Evolutionary conservation across 37 sponge, comb jelly and placozoan genomes (phyloP).

Genomic region (Halichondria panicea): DNA sequence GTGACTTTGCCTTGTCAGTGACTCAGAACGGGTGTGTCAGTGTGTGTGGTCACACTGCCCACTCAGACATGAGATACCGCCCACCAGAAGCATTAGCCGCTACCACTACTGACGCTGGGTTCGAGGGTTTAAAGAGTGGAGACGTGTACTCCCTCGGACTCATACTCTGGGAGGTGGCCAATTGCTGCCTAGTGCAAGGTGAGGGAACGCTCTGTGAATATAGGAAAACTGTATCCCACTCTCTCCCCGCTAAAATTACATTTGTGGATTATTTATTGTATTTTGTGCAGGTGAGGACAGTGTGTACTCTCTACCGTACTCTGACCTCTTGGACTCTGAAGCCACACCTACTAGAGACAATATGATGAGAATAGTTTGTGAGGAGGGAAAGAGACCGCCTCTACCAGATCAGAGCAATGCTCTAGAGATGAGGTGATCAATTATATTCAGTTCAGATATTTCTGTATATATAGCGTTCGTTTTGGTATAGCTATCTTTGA

Average conservation of each 20-base stretch:
- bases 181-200: constrained; percentile 51
- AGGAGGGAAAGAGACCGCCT: constrained; percentile 33
- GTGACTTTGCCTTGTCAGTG: constrained; percentile 41
- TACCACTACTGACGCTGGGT: background rate
- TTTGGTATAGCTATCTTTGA: too few relatives aligned
- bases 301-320: constrained; percentile 33
- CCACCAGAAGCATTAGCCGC: background rate
- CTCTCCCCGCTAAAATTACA: background rate
- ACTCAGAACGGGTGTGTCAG: constrained; percentile 4
- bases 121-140: constrained; percentile 30
- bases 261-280: background rate
- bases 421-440: constrained; percentile 53
- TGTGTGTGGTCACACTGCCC: constrained; percentile 20
- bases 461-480: too few relatives aligned
- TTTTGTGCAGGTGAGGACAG: background rate
- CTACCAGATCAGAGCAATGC: constrained; percentile 55
- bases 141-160: constrained; percentile 68
- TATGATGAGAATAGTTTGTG: constrained; percentile 24
- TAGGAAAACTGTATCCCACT: background rate
- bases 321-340: constrained; percentile 5
- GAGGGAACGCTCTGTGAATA: background rate
- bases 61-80: constrained; percentile 44
- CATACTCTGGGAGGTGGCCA: constrained; percentile 68
- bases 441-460: too few relatives aligned
- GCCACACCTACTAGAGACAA: constrained; percentile 32